phyloP scores from a whole-genome alignment of 2,113 vertebrate species.

The Willisornis vidua region DNA sequence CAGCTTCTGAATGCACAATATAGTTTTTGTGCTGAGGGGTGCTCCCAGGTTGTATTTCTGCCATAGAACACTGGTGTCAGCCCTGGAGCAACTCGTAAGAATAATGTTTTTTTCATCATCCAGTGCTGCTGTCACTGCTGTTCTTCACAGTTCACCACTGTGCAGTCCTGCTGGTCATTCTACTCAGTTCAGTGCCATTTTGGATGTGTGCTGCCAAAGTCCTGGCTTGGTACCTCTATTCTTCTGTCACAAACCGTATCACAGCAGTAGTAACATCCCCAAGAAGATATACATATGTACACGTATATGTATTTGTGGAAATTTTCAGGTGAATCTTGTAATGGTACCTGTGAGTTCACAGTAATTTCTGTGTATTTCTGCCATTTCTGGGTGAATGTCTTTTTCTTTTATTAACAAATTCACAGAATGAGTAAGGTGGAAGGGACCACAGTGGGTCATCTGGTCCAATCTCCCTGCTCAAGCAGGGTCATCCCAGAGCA shows the following conservation, averaged over 20 bases:
- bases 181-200: background rate
- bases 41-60: background rate
- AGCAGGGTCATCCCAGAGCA: background rate
- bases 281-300: background rate
- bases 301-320: background rate
- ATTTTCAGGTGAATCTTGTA: background rate
- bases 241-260: background rate
- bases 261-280: background rate
- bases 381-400: background rate
- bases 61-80: rapidly evolving
- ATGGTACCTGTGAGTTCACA: background rate
- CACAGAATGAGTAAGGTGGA: background rate
- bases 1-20: background rate
- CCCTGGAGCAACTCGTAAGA: rapidly evolving
- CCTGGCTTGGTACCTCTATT: background rate
- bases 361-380: background rate
- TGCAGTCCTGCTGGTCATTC: background rate
- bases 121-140: background rate
- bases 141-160: background rate
- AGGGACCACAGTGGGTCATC: background rate
- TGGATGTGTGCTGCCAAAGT: background rate
- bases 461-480: background rate
- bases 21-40: background rate
- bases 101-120: background rate
- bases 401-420: background rate